These are phyloP conservation scores for Xestoiulus laeticollis DNA, from an alignment of 2,888 invertebrate genomes.

Conservation along the genomic window DNA sequence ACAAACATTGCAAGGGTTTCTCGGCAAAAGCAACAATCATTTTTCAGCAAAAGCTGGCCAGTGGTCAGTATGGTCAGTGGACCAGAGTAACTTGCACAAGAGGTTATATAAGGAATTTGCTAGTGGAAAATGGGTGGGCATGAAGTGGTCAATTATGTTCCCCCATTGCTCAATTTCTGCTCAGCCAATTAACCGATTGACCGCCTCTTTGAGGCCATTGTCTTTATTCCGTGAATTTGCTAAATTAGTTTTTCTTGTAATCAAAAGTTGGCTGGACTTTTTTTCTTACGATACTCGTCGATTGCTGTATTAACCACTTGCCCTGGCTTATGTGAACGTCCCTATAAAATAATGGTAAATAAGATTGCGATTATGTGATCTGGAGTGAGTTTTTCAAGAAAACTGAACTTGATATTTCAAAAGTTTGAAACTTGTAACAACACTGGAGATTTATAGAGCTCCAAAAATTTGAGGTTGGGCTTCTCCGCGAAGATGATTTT, in stretches of 20 bases:
- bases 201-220: background rate
- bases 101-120: too few relatives aligned
- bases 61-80: background rate
- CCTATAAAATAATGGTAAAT: background rate
- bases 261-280: background rate
- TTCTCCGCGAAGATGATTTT: too few relatives aligned
- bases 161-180: background rate
- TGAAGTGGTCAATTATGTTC: background rate
- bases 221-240: background rate
- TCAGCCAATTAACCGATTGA: background rate
- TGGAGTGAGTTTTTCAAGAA: background rate
- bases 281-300: background rate
- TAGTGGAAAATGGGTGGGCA: background rate
- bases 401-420: too few relatives aligned
- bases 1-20: background rate
- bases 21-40: constrained; percentile 27
- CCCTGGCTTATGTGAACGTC: background rate
- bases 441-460: too few relatives aligned
- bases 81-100: background rate
- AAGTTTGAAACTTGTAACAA: too few relatives aligned
- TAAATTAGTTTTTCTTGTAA: background rate
- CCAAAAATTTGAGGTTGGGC: too few relatives aligned
- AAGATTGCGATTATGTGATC: too few relatives aligned
- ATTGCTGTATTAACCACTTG: background rate
- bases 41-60: background rate